Percentiles rank a stretch among this genome's conserved stretches.
Evolutionary conservation across 1,140 invertebrate genomes (phyloP).

Genomic region (Drosophila rufa): DNA sequence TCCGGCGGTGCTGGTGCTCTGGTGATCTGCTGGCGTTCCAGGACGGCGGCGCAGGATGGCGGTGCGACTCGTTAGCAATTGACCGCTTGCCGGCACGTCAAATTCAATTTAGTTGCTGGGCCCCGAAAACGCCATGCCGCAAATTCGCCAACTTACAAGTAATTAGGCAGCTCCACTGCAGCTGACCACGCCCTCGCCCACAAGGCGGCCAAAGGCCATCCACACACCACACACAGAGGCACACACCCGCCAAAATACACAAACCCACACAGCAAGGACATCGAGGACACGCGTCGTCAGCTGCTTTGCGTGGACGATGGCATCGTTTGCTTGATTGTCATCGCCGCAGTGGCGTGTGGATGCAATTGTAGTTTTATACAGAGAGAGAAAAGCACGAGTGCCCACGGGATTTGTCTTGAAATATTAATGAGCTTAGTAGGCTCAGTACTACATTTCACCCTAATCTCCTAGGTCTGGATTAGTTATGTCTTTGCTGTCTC

Average conservation of each 20-base stretch:
- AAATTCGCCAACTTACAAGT: slow-evolving; percentile 84
- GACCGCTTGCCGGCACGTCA: slow-evolving; percentile 62
- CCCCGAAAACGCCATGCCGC: slow-evolving; percentile 62
- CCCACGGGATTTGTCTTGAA: neutral
- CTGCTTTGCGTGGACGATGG: slow-evolving; percentile 58
- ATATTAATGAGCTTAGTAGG: too few relatives aligned
- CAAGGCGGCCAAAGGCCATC: slow-evolving; percentile 39
- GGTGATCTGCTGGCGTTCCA: slow-evolving; percentile 1
- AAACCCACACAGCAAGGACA: slow-evolving; percentile 19
- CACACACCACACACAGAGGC: slow-evolving; percentile 9
- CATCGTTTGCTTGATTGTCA: slow-evolving; percentile 75
- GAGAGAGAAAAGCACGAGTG: neutral
- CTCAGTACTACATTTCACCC: neutral
- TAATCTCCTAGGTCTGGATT: too few relatives aligned
- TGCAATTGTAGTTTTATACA: slow-evolving; percentile 40
- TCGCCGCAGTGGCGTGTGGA: slow-evolving; percentile 18
- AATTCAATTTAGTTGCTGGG: slow-evolving; percentile 79
- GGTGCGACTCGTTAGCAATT: slow-evolving; percentile 52
- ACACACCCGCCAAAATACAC: slow-evolving; percentile 10
- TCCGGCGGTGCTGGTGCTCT: slow-evolving; percentile 10
- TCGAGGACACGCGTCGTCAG: slow-evolving; percentile 68
- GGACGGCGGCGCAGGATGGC: neutral
- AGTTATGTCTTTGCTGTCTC: neutral
- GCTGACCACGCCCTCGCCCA: slow-evolving; percentile 24
- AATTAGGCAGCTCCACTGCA: slow-evolving; percentile 79